Conservation (phyloP, 2,888 invertebrate species). For the Morpho deidamia region DNA sequence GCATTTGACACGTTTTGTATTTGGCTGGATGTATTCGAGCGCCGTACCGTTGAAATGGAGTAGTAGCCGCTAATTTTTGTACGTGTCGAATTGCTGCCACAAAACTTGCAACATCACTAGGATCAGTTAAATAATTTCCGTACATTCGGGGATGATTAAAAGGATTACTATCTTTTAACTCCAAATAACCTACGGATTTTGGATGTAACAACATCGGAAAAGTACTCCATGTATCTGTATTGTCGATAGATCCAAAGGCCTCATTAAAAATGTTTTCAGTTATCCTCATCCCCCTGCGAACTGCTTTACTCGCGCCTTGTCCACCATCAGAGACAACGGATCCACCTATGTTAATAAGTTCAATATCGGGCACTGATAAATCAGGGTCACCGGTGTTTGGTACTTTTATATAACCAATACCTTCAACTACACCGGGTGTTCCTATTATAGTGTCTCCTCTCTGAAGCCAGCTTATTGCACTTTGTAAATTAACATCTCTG, state of each 20-base stretch:
- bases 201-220: constrained; percentile 86
- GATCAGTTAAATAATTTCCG: constrained; percentile 87
- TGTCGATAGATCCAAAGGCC: constrained; percentile 75
- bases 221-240: constrained; percentile 77
- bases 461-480: constrained; percentile 47
- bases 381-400: constrained; percentile 74
- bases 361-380: constrained; percentile 81
- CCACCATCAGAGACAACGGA: constrained; percentile 81
- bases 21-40: constrained; percentile 70
- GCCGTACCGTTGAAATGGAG: constrained; percentile 78
- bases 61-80: constrained; percentile 76
- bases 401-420: constrained; percentile 81
- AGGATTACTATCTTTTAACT: constrained; percentile 84
- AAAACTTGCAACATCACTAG: constrained; percentile 77
- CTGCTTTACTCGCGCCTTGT: constrained; percentile 49
- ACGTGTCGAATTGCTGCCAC: constrained; percentile 80
- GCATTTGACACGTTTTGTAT: constrained; percentile 70
- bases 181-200: constrained; percentile 83
- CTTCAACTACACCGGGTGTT: constrained; percentile 82
- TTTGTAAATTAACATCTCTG: constrained; percentile 29
- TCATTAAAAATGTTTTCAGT: constrained; percentile 72
- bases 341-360: constrained; percentile 81
- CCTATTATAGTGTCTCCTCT: constrained; percentile 66
- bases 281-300: constrained; percentile 76
- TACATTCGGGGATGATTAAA: constrained; percentile 85